These are phyloP conservation scores for Spermophilus dauricus DNA, from an alignment of 2,113 vertebrate genomes.

Conservation along the genomic window DNA sequence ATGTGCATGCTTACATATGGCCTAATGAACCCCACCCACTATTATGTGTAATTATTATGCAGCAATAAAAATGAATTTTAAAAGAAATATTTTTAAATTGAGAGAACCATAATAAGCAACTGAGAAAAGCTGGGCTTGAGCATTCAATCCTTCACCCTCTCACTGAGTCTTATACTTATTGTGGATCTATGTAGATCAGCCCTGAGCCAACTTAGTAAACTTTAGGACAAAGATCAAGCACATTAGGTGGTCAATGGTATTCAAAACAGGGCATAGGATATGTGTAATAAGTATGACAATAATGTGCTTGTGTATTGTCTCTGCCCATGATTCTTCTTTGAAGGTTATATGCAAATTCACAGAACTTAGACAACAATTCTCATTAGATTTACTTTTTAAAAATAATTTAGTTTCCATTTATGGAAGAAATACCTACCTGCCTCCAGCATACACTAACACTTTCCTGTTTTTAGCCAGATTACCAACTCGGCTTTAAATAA, in stretches of 20 bases:
- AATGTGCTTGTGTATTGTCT: neutral
- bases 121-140: neutral
- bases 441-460: neutral
- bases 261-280: accelerated
- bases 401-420: neutral
- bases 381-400: neutral
- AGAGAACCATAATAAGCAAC: neutral
- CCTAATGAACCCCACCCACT: no score
- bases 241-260: neutral
- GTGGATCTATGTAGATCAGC: neutral
- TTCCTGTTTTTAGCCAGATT: neutral
- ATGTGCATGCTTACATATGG: no score
- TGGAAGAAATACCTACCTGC: neutral
- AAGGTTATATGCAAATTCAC: constrained; percentile 5
- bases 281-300: neutral
- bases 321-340: neutral
- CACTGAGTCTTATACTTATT: neutral
- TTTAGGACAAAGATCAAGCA: neutral
- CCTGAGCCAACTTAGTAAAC: neutral
- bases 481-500: constrained; percentile 49
- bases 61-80: no score
- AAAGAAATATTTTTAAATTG: neutral
- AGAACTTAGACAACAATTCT: neutral
- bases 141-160: neutral
- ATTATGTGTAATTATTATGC: no score